These are phyloP conservation scores for Leptinotarsa tumamoca DNA, from an alignment of 2,888 invertebrate species.

Conservation along the genomic window DNA sequence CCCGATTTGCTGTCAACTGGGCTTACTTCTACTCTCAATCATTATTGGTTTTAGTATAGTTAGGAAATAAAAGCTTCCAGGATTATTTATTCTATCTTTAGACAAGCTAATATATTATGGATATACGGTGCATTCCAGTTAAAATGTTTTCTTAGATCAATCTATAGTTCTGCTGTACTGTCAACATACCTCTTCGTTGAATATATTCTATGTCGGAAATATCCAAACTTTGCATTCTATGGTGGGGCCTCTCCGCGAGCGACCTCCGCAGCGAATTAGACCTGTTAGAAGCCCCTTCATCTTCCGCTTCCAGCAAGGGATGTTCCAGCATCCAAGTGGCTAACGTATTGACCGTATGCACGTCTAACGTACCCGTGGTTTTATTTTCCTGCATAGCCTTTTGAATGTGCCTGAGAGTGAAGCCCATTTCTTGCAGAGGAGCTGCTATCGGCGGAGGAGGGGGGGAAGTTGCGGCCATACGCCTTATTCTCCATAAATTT, in stretches of 20 bases:
- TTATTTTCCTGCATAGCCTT: conserved; percentile 69
- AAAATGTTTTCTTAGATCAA: no score
- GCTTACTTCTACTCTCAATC: no score
- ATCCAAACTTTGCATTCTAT: conserved; percentile 48
- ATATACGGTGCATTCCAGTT: no score
- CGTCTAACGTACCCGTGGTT: conserved; percentile 59
- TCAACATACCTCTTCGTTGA: conserved; percentile 34
- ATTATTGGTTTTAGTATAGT: no score
- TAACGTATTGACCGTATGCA: conserved; percentile 70
- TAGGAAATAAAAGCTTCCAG: no score
- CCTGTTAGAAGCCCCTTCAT: conserved; percentile 38
- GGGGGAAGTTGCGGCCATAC: conserved; percentile 42
- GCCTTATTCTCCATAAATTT: conserved; percentile 50
- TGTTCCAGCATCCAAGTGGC: conserved; percentile 77
- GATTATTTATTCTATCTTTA: no score
- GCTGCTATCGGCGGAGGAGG: conserved; percentile 67
- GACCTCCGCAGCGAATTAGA: conserved; percentile 39
- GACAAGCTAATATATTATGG: no score
- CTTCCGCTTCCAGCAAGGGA: conserved; percentile 64
- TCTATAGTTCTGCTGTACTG: neutral
- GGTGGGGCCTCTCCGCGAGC: conserved; percentile 44
- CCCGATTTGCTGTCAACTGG: no score
- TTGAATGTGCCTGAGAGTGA: conserved; percentile 70
- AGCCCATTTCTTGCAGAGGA: conserved; percentile 75
- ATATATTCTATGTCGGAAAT: conserved; percentile 43